Evolutionary conservation across 2,797 vertebrate genomes (phyloP).

Genomic region (Caiman crocodilus): DNA sequence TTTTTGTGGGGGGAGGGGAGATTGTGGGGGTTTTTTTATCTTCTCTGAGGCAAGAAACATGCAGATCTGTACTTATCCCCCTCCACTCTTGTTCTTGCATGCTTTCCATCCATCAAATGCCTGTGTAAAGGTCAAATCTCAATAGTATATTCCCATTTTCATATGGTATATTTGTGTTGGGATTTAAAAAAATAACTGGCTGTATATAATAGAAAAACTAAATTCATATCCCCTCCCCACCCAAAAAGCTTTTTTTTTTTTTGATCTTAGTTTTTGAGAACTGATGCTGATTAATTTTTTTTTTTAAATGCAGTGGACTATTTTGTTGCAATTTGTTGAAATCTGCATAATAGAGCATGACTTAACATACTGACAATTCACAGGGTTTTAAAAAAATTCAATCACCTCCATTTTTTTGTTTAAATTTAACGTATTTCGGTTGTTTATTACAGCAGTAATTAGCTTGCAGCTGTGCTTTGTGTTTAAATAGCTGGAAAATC

Average conservation of each 20-base stretch:
- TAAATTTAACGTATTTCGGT: slow-evolving; percentile 64
- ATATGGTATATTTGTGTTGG: neutral
- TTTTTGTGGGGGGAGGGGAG: neutral
- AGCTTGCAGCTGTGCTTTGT: slow-evolving; percentile 73
- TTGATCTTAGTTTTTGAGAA: neutral
- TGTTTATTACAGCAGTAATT: slow-evolving; percentile 59
- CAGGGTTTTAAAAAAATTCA: neutral
- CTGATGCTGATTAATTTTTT: neutral
- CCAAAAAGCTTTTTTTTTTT: slow-evolving; percentile 4
- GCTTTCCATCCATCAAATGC: neutral
- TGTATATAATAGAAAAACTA: neutral
- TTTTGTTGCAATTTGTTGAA: neutral
- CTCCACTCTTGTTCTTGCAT: neutral
- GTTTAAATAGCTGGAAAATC: slow-evolving; percentile 79
- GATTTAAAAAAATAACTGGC: slow-evolving; percentile 4
- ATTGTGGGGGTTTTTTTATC: neutral
- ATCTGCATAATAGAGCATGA: neutral
- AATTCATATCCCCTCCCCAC: neutral
- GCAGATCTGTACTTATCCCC: neutral
- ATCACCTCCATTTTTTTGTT: slow-evolving; percentile 5
- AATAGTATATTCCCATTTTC: neutral
- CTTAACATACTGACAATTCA: neutral
- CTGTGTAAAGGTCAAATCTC: neutral
- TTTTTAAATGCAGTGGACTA: neutral
- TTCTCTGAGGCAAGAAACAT: neutral